Evolutionary conservation across 2,113 vertebrate genomes (phyloP).

Genomic region (Hirundichthys speculiger): DNA sequence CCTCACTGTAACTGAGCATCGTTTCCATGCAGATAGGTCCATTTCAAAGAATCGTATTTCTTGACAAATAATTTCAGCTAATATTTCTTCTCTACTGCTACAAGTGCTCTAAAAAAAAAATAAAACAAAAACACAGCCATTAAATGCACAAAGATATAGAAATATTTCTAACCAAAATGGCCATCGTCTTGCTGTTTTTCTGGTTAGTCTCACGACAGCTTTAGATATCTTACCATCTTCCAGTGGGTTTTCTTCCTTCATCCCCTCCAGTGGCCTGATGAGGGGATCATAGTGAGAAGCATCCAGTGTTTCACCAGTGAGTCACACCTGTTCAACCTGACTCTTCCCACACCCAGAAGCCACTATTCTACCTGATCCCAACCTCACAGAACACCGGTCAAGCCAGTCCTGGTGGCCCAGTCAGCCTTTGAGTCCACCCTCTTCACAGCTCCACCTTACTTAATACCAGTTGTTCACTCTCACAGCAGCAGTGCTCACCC

Average conservation of each 20-base stretch:
- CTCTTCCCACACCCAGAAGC: conserved; percentile 5
- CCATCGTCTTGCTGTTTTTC: too few relatives aligned
- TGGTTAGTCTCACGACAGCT: background rate
- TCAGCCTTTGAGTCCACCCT: conserved; percentile 30
- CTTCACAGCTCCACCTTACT: conserved; percentile 57
- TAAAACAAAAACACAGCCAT: too few relatives aligned
- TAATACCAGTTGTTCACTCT: conserved; percentile 60
- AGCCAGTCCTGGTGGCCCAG: conserved; percentile 28
- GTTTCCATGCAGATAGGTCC: too few relatives aligned
- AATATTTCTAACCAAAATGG: too few relatives aligned
- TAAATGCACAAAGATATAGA: too few relatives aligned
- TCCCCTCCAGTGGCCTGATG: conserved; percentile 63
- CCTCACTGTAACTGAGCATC: too few relatives aligned
- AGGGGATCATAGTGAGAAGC: conserved; percentile 44
- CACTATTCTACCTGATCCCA: conserved; percentile 23
- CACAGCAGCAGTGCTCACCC: conserved; percentile 22
- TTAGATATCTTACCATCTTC: conserved; percentile 73
- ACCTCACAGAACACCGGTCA: conserved; percentile 21
- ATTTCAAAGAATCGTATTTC: too few relatives aligned
- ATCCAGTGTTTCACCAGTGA: conserved; percentile 44
- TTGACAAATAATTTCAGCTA: too few relatives aligned
- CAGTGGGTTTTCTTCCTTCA: conserved; percentile 79
- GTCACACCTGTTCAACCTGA: conserved; percentile 27
- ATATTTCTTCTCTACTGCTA: too few relatives aligned
- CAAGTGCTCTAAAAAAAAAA: too few relatives aligned